Conservation (phyloP, 2,888 invertebrate genomes). For the Sminthurides aquaticus region DNA sequence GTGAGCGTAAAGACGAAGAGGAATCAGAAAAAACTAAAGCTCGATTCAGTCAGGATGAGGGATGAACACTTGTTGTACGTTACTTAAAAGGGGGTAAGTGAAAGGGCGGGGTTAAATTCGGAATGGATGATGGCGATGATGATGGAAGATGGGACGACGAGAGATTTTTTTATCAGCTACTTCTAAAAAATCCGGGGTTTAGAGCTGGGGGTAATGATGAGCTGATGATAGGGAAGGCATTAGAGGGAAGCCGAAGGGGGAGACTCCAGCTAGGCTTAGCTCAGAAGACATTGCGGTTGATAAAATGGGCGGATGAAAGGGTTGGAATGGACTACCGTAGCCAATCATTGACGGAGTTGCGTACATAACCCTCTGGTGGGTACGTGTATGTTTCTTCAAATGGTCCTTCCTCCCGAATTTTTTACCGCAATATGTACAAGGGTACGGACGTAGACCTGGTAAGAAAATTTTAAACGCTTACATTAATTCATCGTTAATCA, state of each 20-base stretch:
- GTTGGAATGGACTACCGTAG: conserved; percentile 42
- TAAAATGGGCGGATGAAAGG: conserved; percentile 41
- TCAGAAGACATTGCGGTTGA: conserved; percentile 32
- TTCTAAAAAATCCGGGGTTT: background rate
- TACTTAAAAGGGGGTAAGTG: no score
- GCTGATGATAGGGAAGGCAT: conserved; percentile 27
- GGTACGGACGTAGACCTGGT: conserved; percentile 65
- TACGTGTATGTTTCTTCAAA: conserved; percentile 84
- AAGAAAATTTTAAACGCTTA: background rate
- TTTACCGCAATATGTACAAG: conserved; percentile 81
- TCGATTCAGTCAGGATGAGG: no score
- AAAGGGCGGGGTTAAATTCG: conserved; percentile 1
- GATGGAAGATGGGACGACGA: conserved; percentile 2
- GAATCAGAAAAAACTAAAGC: no score
- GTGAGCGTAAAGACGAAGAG: no score
- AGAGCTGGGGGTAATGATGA: conserved; percentile 12
- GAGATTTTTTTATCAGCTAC: no score
- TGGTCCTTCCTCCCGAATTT: conserved; percentile 90
- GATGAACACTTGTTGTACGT: no score
- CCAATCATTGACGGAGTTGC: conserved; percentile 37
- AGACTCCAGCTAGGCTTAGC: conserved; percentile 26
- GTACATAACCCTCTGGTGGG: conserved; percentile 54
- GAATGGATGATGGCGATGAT: conserved; percentile 4
- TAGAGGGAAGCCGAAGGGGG: conserved; percentile 36
- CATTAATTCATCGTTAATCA: background rate